Base-by-base conservation (phyloP, 2,888 invertebrate genomes). In the Lasius fuliginosus region DNA sequence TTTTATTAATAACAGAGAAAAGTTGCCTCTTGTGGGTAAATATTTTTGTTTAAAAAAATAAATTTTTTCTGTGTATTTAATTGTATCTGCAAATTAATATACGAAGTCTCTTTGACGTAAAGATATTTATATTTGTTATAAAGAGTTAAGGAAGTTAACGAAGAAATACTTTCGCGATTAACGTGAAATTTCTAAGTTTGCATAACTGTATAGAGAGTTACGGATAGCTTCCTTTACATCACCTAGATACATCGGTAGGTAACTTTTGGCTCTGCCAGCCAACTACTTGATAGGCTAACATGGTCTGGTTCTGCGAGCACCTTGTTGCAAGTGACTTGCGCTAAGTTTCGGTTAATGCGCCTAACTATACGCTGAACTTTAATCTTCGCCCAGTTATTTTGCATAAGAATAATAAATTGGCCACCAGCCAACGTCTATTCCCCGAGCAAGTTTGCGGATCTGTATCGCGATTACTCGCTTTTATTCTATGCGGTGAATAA, bases 261-360 rank as follows among this genome's bases (percentile, higher is more conserved):
- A 75, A 88, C 74, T 88, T 86, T 86, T 64, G 49, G 49, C 53
- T 69, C 62, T 60, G 62, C 65, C 74, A 86, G 75, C 85, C 84
- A 88, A 86, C 83, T 84, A 73, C 73, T 88, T 88, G 86, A 88
- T 88, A 81, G 74, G 82, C 73, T 83, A 88, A 88, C 85, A 60
- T 42, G 81, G 27, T 84, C 62, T 33, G 83, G 27, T 82, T 62
- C 30, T 27, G 58, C 67, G 40, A 64, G 64, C 84, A 64, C 64
- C 75, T 82, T 77, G 62, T 83, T 62, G 42, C 76, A 33, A 64
- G 49, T 60, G 76, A 74, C 85, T 74, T 60, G 53, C 46, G 40
- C 62, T 74, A 82, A 82, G 81, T 88, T 85, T 77, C 67, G 58
- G 64, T 79, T 83, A 83, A 88, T 71, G 65, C 60, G 11, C 12